These are phyloP conservation scores for Oppia nitens DNA, from an alignment of 1,140 invertebrate species.

Conservation along the genomic window DNA sequence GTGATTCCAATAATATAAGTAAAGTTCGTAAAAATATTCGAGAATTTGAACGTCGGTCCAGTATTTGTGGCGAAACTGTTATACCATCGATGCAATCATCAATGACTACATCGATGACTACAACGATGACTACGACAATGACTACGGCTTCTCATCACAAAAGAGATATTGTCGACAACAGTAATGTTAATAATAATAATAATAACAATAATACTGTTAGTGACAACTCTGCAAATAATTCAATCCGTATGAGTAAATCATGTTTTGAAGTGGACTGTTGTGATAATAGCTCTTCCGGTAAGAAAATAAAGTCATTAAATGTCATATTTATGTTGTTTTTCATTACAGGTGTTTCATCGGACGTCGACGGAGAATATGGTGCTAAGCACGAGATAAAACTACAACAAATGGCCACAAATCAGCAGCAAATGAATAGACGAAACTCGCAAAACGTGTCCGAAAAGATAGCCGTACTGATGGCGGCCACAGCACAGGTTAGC, in stretches of 20 bases:
- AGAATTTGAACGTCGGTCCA: slow-evolving; percentile 15
- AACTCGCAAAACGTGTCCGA: slow-evolving; percentile 14
- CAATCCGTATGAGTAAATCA: slow-evolving; percentile 15
- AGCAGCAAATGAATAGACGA: slow-evolving; percentile 9
- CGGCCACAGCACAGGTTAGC: slow-evolving; percentile 12
- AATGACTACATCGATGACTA: neutral
- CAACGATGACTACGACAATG: slow-evolving; percentile 1
- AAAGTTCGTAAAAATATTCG: slow-evolving; percentile 16
- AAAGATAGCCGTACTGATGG: slow-evolving; percentile 14
- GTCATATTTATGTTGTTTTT: too few relatives aligned
- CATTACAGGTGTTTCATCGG: slow-evolving; percentile 4
- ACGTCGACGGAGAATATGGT: neutral
- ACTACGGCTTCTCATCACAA: neutral
- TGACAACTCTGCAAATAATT: neutral
- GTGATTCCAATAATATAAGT: neutral
- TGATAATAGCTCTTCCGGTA: slow-evolving; percentile 3
- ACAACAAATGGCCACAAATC: neutral
- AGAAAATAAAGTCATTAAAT: neutral
- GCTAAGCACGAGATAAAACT: neutral
- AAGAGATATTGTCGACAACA: neutral
- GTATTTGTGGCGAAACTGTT: neutral
- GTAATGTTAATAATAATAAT: slow-evolving; percentile 10
- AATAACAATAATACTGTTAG: neutral
- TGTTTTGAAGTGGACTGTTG: slow-evolving; percentile 15
- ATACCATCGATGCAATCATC: neutral